Conservation (phyloP, 2,113 vertebrate species). For the Nyctibius bracteatus region DNA sequence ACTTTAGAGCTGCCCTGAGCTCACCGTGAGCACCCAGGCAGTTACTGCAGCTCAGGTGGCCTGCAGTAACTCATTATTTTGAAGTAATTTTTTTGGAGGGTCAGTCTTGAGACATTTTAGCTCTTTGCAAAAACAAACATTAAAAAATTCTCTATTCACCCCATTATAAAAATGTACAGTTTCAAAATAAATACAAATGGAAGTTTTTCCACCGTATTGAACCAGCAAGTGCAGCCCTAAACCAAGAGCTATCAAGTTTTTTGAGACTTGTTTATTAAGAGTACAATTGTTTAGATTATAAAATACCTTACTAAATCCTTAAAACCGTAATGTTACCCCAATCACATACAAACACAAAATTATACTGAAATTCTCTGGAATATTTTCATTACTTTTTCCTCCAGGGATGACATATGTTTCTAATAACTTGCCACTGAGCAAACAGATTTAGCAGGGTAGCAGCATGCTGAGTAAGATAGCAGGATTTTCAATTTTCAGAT, state of each 20-base stretch:
- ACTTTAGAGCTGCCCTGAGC: background rate
- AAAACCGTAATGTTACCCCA: background rate
- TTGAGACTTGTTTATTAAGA: background rate
- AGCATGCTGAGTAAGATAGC: constrained; percentile 60
- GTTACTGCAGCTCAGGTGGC: fast-evolving
- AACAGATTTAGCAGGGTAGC: constrained; percentile 54
- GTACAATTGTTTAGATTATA: background rate
- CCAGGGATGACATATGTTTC: constrained; percentile 44
- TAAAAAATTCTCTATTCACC: background rate
- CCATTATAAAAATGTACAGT: background rate
- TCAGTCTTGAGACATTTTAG: background rate
- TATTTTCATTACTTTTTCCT: constrained; percentile 19
- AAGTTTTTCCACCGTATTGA: background rate
- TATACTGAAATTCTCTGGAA: constrained; percentile 16
- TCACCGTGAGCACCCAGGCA: background rate
- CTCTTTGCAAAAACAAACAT: background rate
- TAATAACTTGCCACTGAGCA: constrained; percentile 54
- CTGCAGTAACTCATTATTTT: background rate
- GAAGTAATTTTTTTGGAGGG: background rate
- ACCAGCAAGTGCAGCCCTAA: background rate
- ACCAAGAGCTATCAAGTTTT: background rate
- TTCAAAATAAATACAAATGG: background rate
- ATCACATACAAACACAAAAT: background rate
- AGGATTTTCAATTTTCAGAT: constrained; percentile 67
- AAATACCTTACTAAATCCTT: background rate